phyloP scores from a whole-genome alignment of 2,888 invertebrate species.

The Ischnus inquisitorius region DNA sequence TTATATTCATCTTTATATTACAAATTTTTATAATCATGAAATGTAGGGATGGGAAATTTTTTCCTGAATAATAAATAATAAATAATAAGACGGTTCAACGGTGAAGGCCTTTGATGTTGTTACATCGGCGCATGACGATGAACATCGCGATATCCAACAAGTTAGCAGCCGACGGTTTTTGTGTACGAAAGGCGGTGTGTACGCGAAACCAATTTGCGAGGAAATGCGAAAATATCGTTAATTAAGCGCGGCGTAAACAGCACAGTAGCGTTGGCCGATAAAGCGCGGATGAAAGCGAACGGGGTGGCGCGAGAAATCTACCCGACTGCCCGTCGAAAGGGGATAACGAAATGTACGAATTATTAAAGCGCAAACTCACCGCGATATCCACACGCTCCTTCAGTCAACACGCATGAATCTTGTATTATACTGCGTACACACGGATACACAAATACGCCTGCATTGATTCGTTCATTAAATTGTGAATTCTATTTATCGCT shows the following conservation, averaged over 20 bases:
- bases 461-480: no score
- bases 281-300: not conserved
- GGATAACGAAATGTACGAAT: slow-evolving; percentile 6
- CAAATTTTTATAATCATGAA: no score
- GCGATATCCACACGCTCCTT: slow-evolving; percentile 24
- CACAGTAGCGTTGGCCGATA: not conserved
- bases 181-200: slow-evolving; percentile 29
- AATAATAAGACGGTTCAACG: no score
- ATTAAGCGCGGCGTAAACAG: slow-evolving; percentile 34
- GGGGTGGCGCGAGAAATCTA: not conserved
- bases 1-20: no score
- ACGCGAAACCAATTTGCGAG: slow-evolving; percentile 47
- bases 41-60: no score
- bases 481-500: no score
- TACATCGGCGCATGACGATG: not conserved
- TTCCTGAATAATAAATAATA: no score
- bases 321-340: not conserved
- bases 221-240: slow-evolving; percentile 39
- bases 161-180: slow-evolving; percentile 13
- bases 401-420: slow-evolving; percentile 18
- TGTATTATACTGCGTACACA: not conserved
- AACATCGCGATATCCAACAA: not conserved
- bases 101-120: not conserved
- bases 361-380: not conserved
- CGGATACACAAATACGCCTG: not conserved